Evolutionary conservation across 2,113 vertebrate genomes (phyloP), one percentile per base, ranked within the genome.

Genomic region (Oncorhynchus mykiss): DNA sequence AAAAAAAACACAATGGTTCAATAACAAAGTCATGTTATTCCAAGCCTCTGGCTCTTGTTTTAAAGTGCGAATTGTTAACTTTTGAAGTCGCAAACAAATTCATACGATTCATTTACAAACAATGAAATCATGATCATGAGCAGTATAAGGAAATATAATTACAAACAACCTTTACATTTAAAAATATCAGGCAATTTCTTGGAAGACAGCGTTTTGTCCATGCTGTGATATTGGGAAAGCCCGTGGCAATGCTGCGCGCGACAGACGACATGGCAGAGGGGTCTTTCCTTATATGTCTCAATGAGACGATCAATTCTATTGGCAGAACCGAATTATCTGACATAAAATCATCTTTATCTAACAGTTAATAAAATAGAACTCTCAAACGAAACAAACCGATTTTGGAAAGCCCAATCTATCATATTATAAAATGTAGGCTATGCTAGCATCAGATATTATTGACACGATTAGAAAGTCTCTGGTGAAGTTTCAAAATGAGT

Each of bases 51-150:
- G 92, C 92, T 90, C 71, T 75, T 78, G 57, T 76, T 88, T 90
- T 98, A 98, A 98, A 98, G 97, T 97, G 97, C 96, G 95, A 93
- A 91, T 90, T 78, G 84, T 87, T 85, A 92, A 93, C 93, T 95
- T 94, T 92, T 92, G 80, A 92, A 93, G 87, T 89, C 54, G 82
- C 85, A 89, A 75, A 82, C 39, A 80, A 75, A 86, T 80, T 76
- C 87, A 89, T 82, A 88, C 78, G 80, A 74, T 71, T 74, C 78
- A 86, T 84, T 82, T 67, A 85, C 60, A 79, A 80, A 84, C n/a
- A 75, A 82, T 76, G 62, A 2, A 67, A 51, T 51, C 45, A 65
- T 45, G 16, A 84, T 74, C 87, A 79, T 80, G 82, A 87, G 80
- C 81, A 90, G 16, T 71, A 49, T 76, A 70, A 72, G 67, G 75